Evolutionary conservation across 1,140 invertebrate genomes (phyloP).

Genomic region (Archegozetes longisetosus): DNA sequence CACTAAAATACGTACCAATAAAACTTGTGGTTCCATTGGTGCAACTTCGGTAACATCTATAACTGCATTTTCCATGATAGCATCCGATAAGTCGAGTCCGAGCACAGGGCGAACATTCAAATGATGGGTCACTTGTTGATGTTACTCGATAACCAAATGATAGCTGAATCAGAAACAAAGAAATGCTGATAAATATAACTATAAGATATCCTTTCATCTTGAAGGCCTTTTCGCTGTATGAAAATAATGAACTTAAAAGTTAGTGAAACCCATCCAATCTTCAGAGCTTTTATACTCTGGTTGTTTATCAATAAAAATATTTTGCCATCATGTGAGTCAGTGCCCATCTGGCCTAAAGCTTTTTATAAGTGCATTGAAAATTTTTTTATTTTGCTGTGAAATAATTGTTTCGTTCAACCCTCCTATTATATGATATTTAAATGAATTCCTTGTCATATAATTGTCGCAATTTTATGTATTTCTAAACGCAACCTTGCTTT

Average conservation of each 20-base stretch:
- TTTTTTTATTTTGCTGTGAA: too few species aligned
- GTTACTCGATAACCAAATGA: not conserved
- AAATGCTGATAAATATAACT: not conserved
- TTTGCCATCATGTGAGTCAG: too few species aligned
- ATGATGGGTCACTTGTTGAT: conserved; percentile 7
- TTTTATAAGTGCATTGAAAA: too few species aligned
- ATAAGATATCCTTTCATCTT: not conserved
- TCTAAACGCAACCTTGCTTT: too few species aligned
- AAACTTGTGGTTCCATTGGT: conserved; percentile 5
- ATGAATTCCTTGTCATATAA: too few species aligned
- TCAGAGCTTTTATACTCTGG: not conserved
- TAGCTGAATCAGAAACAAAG: not conserved
- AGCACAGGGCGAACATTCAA: conserved; percentile 10
- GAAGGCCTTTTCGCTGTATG: not conserved
- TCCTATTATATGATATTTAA: too few species aligned
- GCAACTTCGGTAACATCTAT: conserved; percentile 11
- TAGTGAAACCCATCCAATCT: not conserved
- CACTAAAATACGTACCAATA: conserved; percentile 1
- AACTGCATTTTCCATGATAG: conserved; percentile 6
- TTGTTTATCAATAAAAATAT: not conserved
- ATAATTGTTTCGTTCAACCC: too few species aligned
- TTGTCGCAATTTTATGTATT: too few species aligned
- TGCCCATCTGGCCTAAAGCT: too few species aligned
- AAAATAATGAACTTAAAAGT: too few species aligned
- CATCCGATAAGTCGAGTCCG: conserved; percentile 11